Base-by-base conservation (phyloP, 2,888 invertebrate species). In the Rhamnusium bicolor region DNA sequence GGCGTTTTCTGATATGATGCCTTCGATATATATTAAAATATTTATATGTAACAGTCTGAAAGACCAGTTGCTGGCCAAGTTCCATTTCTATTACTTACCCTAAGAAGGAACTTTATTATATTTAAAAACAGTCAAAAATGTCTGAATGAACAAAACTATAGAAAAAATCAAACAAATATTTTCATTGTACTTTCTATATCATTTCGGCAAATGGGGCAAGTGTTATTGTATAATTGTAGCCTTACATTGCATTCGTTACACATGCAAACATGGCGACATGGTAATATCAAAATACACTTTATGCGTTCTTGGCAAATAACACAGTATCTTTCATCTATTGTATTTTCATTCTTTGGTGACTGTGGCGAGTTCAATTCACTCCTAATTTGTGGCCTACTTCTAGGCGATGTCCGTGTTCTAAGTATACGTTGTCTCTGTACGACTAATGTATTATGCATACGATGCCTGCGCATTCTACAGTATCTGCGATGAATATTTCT, bases 241-340 rank as follows among this genome's bases (percentile, higher is more conserved):
- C 88, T 85, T 75, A 87, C 82, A 74, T 89, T 89, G 78, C 91
- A 91, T 77, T 90, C 90, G 29, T 85, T 85, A 80, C 91, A 91
- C 46, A 91, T 84, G 78, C 91, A 91, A 18, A 91, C 87, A 86
- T 91, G 91, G 16, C 90, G 88, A 79, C 91, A 91, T 0, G 91
- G 91, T 68, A 91, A 81, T 53, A 90, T 89, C 49, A 91, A 83
- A 14, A 91, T 89, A 88, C 90, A 90, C 84, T 90, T 91, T 73
- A 89, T 88, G 3, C 89, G 84, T 79, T 91, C 91, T 79, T 91
- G 90, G 76, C 91, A 91, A 75, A 91, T 89, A 14, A 91, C 89
- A 86, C 91, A 91, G 12, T 89, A 83, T 49, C 87, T 85, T 81
- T 90, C 90, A 10, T 81, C 80, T n/a, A 21, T 12, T 40, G 16